Conservation (phyloP, 2,113 vertebrate genomes). For the Leptosomus discolor region DNA sequence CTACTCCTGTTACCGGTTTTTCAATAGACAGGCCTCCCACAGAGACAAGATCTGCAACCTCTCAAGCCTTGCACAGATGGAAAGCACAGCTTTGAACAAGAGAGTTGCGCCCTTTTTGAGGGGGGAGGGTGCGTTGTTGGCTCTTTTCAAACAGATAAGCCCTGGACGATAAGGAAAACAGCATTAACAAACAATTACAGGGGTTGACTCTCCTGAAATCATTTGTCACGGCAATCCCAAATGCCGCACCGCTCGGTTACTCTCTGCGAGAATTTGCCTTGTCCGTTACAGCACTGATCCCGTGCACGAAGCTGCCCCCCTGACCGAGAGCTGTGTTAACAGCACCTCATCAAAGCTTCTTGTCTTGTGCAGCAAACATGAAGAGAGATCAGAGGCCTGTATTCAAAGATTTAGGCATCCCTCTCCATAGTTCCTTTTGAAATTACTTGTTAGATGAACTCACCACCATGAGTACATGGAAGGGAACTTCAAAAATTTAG, state of each 20-base stretch:
- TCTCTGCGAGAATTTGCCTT: neutral
- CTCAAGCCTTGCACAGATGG: conserved; percentile 7
- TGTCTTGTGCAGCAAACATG: neutral
- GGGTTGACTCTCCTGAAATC: neutral
- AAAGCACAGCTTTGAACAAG: neutral
- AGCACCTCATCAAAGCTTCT: neutral
- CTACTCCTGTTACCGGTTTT: neutral
- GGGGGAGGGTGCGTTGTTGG: neutral
- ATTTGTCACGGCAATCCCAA: neutral
- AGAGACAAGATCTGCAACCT: conserved; percentile 11
- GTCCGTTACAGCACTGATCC: neutral
- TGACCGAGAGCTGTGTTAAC: neutral
- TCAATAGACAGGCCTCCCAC: conserved; percentile 53
- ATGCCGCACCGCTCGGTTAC: neutral
- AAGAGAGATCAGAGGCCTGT: neutral
- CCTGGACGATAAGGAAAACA: conserved; percentile 6
- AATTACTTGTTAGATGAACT: neutral
- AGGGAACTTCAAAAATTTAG: neutral
- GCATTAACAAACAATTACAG: conserved; percentile 7
- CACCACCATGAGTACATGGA: neutral
- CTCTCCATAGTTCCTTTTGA: neutral
- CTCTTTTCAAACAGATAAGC: neutral
- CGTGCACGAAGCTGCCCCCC: neutral
- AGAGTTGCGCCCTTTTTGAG: neutral
- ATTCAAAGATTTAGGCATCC: neutral